Evolutionary conservation across 2,113 vertebrate genomes (phyloP), one percentile per base, ranked within the genome.

Genomic region (Chaenocephalus aceratus): DNA sequence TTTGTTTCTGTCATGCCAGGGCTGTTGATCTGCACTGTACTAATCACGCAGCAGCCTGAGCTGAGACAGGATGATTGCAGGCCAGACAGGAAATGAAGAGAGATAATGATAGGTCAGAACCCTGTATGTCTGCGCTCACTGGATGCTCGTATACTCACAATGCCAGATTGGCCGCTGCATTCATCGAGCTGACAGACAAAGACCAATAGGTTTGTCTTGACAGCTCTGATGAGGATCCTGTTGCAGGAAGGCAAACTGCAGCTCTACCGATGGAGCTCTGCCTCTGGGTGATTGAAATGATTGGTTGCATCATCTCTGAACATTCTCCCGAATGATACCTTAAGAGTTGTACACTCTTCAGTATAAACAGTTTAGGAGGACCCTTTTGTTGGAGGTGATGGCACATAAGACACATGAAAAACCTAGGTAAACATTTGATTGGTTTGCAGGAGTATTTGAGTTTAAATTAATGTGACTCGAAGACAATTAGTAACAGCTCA

Each of bases 61-160:
- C 78, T 48, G 85, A 92, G 89, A 89, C 90, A 73, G 81, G 86
- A 86, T 92, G 94, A 94, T 93, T 93, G 92, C 91, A 88, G 82
- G 81, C 78, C 86, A 91, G 86, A 92, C 90, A 88, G 91, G 89
- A 93, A 93, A 91, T 92, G 92, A 90, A 94, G 87, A 90, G 84
- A 88, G 88, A 92, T 94, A 93, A 94, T 93, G 84, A 90, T 26
- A 88, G 91, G 90, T 85, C 86, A 78, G 85, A 83, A 53, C 59
- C 76, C 84, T 86, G 78, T 87, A 77, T 88, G 90, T 79, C 89
- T 83, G 83, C 57, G 16, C 77, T 86, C 62, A 54, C 78, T 83
- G 73, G 79, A 36, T 54, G 62, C 56, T 72, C 70, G 49, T 83
- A 79, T 91, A 80, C 77, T 81, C 14, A 30, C 72, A 58, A 77